Base-by-base conservation (phyloP, 2,113 vertebrate species). In the Setophaga kirtlandii region DNA sequence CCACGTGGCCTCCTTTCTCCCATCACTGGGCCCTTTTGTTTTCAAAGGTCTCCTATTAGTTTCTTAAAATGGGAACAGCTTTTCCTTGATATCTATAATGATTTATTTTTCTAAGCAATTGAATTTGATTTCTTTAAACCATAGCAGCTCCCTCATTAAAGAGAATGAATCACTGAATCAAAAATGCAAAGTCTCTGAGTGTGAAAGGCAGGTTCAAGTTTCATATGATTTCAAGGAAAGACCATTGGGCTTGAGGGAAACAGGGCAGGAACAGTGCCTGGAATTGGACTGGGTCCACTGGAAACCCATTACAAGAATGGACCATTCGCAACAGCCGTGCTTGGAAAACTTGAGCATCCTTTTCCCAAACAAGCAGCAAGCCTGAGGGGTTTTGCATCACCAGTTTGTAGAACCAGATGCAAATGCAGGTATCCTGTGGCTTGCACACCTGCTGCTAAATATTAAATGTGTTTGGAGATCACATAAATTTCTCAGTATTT, bases 391-490 rank as follows among this genome's bases (percentile, higher is more conserved):
- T 94, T 91, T 90, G 50, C 49, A 56, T 92, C 84, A 37, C 56
- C 78, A 94, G 79, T 90, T 95, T 95, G 94, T 89, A 95, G 94
- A 94, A 83, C 65, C 97, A 98, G 97, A 94, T 95, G 96, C 89
- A 95, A 96, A 92, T 91, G 41, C 89, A 97, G 95, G 83, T 93
- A 94, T 93, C 96, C 96, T 27, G 83, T 82, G 94, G 97, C 44
- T 95, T 90, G 91, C 89, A 96, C 95, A 96, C 96, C 97, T 98
- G 97, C 91, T 75, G 91, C 87, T 90, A 94, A 89, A 93, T 93
- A 88, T 94, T 85, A 90, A 96, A 96, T 94, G 74, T 77, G 74
- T 91, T 91, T 89, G 76, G 56, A 97, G 93, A 94, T 90, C 82
- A 70, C 88, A 83, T 94, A 93, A 84, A 93, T 96, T 97, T 95